Conservation (phyloP, 2,113 vertebrate genomes). For the Rhegmatorhina hoffmannsi region DNA sequence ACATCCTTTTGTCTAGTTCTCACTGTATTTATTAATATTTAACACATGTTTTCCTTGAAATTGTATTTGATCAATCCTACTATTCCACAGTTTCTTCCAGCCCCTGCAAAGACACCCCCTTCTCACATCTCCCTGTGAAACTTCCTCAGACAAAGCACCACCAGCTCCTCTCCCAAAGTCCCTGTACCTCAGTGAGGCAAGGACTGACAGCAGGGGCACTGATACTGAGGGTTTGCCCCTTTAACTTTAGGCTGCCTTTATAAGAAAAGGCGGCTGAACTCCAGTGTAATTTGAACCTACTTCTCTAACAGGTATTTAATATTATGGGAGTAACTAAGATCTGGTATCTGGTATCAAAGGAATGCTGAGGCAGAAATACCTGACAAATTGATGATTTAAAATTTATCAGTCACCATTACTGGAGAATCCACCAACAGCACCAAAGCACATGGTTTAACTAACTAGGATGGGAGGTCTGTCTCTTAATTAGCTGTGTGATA, state of each 20-base stretch:
- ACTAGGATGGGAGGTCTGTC: background rate
- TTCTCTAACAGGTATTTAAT: background rate
- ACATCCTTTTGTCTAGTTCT: background rate
- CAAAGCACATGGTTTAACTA: background rate
- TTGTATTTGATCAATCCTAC: background rate
- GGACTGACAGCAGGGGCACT: background rate
- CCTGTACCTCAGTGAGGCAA: background rate
- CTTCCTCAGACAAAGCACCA: background rate
- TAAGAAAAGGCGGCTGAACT: background rate
- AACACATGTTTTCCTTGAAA: background rate
- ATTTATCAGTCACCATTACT: background rate
- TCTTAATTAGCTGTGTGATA: background rate
- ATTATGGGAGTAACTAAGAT: background rate
- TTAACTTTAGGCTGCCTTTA: background rate
- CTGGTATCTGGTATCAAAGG: background rate
- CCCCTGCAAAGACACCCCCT: background rate
- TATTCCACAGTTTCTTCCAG: background rate
- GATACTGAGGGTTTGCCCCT: background rate
- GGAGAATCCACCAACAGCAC: background rate
- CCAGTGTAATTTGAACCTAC: background rate
- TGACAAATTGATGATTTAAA: background rate
- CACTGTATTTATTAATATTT: background rate
- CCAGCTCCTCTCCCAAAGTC: background rate
- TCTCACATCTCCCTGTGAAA: background rate
- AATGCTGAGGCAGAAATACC: background rate